Evolutionary conservation across 2,888 invertebrate genomes (phyloP), one percentile per base, ranked within the genome.

Genomic region (Deilephila elpenor): DNA sequence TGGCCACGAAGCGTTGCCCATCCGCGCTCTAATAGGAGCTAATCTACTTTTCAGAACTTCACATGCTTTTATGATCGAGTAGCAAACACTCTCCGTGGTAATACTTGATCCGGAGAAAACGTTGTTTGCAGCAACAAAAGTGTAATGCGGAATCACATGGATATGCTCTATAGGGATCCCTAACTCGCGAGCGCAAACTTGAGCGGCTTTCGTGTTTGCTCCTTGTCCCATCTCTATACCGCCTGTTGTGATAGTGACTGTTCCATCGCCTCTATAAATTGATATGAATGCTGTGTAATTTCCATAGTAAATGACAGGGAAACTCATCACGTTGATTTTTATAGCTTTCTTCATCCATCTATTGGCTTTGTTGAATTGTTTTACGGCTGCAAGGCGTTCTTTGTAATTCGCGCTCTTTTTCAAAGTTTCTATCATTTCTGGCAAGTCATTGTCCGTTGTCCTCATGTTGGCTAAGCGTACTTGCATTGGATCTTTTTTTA

Each of bases 151-250:
- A 77, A 96, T 95, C 0, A 97, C 92, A 0, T 91, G 92, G 0
- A 97, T 93, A 78, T 92, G 85, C 0, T 96, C 95, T 32, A 97
- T 75, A 0, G 96, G 95, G 74, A 98, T 96, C 0, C 96, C 96
- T 20, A 98, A 87, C 51, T 95, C 95, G 81, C 97, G 95, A 0
- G 98, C 98, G 73, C 96, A 96, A 0, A 97, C 96, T 94, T 97
- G 97, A 4, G 96, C 96, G 0, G 95, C 96, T 95, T 97, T 98
- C 0, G 97, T 97, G 78, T 97, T 97, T 59, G 97, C 94, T 0
- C 98, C 98, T 93, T 98, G 98, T 0, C 98, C 98, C 91, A 96
- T 96, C 89, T 97, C 97, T 70, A 96, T 92, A 0, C 97, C 97
- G 6, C 96, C 96, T 73, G 97, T 96, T 0, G 96, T 91, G 0